Percentiles rank a stretch among this genome's conserved stretches.
These are phyloP conservation scores for Psophia crepitans DNA, from an alignment of 2,113 vertebrate genomes.

Conservation along the genomic window DNA sequence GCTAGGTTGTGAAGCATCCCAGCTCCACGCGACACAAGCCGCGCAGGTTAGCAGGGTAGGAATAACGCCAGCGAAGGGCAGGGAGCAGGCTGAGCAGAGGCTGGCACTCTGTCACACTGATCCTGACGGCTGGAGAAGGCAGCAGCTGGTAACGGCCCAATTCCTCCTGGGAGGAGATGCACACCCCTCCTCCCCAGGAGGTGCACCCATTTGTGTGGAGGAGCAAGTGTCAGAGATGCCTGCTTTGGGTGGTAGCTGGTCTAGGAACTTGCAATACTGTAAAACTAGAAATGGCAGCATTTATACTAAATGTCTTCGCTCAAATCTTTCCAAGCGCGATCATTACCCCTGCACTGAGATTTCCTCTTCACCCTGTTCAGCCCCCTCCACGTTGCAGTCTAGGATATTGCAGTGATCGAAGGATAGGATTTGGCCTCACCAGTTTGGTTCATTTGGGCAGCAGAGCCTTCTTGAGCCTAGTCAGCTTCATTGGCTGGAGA, in stretches of 20 bases:
- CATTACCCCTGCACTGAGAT: neutral
- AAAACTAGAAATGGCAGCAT: neutral
- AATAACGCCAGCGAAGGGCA: neutral
- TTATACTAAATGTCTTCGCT: neutral
- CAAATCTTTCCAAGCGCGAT: neutral
- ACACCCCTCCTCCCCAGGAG: too few species aligned
- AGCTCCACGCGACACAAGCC: neutral
- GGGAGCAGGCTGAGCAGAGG: neutral
- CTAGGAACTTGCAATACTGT: neutral
- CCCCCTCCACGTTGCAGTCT: neutral
- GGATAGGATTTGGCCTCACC: neutral
- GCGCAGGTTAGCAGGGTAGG: accelerated
- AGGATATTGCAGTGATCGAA: neutral
- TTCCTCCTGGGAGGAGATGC: neutral
- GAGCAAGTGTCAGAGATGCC: neutral
- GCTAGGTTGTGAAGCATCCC: neutral
- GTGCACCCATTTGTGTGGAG: neutral
- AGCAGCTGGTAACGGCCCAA: accelerated
- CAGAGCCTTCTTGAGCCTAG: neutral
- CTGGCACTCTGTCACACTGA: accelerated
- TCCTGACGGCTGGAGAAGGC: neutral
- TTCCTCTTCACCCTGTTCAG: neutral
- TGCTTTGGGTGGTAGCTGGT: neutral
- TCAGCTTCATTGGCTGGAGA: neutral
- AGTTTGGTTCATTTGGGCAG: neutral